phyloP scores from a whole-genome alignment of 53 echinoderm and acorn worm genomes.

The Henricia sp. region DNA sequence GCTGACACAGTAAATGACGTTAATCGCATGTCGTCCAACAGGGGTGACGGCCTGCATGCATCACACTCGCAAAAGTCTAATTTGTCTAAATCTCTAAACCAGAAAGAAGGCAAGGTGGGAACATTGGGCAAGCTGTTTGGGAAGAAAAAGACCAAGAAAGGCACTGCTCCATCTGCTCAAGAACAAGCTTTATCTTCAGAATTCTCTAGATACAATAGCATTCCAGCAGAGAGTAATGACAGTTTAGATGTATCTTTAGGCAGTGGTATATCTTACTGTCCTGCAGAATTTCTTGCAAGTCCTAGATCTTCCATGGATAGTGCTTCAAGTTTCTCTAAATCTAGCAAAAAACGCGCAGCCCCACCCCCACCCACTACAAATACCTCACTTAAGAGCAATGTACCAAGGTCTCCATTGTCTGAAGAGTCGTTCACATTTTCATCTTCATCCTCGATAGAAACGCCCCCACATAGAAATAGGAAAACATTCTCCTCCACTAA shows the following conservation, averaged over 20 bases:
- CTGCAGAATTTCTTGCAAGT: constrained; percentile 62
- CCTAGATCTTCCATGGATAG: constrained; percentile 42
- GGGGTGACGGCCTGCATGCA: constrained; percentile 20
- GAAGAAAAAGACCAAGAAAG: constrained; percentile 71
- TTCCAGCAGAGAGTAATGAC: constrained; percentile 17
- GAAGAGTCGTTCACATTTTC: constrained; percentile 45
- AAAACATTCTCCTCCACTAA: constrained; percentile 6
- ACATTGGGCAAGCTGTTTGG: constrained; percentile 68
- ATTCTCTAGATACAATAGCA: constrained; percentile 11
- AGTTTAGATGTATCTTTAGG: constrained; percentile 45
- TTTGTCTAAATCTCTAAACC: constrained; percentile 36
- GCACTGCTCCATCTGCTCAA: neutral
- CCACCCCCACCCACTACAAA: constrained; percentile 32
- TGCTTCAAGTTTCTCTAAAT: constrained; percentile 34
- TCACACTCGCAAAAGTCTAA: constrained; percentile 12
- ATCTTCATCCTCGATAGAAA: constrained; percentile 48
- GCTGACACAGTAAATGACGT: constrained; percentile 43
- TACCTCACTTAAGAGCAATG: neutral
- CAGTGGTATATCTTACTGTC: constrained; percentile 31
- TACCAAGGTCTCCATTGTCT: constrained; percentile 38
- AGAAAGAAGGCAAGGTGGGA: constrained; percentile 60
- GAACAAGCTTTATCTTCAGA: neutral
- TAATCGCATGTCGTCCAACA: constrained; percentile 56
- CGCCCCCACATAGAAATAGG: constrained; percentile 1
- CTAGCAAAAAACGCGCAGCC: constrained; percentile 45